Percentiles rank a stretch among this genome's conserved stretches.
These are phyloP conservation scores for Littorina saxatilis DNA, from an alignment of 1,140 invertebrate species.

Conservation along the genomic window DNA sequence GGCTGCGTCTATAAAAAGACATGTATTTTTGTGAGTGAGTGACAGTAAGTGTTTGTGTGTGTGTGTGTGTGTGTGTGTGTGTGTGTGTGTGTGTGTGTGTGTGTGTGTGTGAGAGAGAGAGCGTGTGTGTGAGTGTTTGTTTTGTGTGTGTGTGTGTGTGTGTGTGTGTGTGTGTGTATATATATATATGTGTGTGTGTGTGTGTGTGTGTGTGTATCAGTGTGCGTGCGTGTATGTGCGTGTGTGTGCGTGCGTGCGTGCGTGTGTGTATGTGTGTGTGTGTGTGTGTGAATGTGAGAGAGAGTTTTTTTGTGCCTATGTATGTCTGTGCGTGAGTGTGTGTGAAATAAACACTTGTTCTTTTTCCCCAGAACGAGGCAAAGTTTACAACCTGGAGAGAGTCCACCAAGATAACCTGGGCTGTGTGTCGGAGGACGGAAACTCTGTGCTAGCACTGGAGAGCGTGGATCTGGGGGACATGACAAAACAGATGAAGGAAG, in stretches of 20 bases:
- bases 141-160: too few species aligned
- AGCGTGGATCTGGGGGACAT: background rate
- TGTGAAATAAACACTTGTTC: background rate
- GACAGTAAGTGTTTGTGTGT: too few species aligned
- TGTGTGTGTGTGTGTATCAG: constrained; percentile 1
- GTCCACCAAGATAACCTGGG: background rate
- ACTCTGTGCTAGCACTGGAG: background rate
- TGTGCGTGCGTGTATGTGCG: too few species aligned
- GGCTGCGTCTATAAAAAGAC: background rate
- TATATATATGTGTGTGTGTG: background rate
- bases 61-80: too few species aligned
- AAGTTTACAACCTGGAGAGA: constrained; percentile 20
- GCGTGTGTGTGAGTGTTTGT: too few species aligned
- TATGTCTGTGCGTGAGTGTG: constrained; percentile 9
- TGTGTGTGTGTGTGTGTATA: too few species aligned
- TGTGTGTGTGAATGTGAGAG: constrained; percentile 1
- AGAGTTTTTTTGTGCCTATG: background rate
- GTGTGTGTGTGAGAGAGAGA: background rate
- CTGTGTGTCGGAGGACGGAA: background rate
- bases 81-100: background rate
- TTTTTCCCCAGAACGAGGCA: background rate
- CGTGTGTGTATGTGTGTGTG: background rate
- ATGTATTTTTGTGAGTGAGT: background rate
- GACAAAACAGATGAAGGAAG: background rate
- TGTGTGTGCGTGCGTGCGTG: too few species aligned